Percentiles rank a stretch among this genome's conserved stretches.
These are phyloP conservation scores for Chironex yamaguchii DNA, from an alignment of 30 jellyfish, hydroid and myxozoan genomes.

Conservation along the genomic window DNA sequence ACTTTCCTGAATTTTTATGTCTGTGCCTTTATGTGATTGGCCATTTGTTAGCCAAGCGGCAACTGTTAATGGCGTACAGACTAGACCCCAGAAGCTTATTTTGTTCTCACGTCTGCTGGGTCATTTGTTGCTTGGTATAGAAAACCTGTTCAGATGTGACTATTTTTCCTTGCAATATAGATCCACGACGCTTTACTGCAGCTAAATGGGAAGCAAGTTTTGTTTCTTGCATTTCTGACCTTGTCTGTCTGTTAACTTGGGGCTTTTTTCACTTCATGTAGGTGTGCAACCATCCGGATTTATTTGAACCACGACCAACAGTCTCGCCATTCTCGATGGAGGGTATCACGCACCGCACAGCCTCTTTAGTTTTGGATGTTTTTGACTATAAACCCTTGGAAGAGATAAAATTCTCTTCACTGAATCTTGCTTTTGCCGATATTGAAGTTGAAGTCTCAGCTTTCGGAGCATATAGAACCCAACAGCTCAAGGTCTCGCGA, in stretches of 20 bases:
- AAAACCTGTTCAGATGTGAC: too few relatives aligned
- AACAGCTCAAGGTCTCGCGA: constrained; percentile 66
- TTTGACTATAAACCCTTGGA: constrained; percentile 66
- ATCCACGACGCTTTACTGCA: too few relatives aligned
- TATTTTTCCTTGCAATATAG: too few relatives aligned
- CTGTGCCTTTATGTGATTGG: too few relatives aligned
- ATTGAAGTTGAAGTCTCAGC: constrained; percentile 79
- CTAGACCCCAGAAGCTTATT: too few relatives aligned
- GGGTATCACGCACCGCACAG: constrained; percentile 56
- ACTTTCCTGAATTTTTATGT: too few relatives aligned
- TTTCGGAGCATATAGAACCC: constrained; percentile 85
- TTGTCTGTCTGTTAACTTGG: background rate
- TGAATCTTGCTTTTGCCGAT: constrained; percentile 76
- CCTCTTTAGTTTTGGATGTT: constrained; percentile 64
- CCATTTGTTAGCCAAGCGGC: too few relatives aligned
- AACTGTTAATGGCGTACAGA: too few relatives aligned
- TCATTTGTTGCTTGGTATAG: too few relatives aligned
- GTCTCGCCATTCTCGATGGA: constrained; percentile 87
- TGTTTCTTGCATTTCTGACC: too few relatives aligned
- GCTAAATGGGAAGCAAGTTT: too few relatives aligned
- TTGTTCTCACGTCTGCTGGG: too few relatives aligned
- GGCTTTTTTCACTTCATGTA: background rate
- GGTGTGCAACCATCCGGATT: constrained; percentile 99
- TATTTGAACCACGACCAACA: constrained; percentile 91
- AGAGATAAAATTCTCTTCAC: constrained; percentile 54